Evolutionary conservation across 53 echinoderm and acorn worm genomes (phyloP).

Genomic region (Stichopus horrens): DNA sequence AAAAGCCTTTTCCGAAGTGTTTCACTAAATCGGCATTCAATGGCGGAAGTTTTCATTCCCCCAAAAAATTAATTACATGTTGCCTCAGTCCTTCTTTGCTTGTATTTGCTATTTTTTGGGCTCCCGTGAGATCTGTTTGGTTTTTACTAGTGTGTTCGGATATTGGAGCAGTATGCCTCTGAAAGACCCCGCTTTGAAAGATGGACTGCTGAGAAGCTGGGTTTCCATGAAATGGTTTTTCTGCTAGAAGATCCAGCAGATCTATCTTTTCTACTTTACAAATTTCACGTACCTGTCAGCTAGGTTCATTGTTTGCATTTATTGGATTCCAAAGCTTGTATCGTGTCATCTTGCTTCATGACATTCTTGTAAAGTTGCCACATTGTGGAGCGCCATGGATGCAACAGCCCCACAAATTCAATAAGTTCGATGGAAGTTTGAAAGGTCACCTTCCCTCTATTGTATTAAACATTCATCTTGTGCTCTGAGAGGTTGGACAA

Average conservation of each 20-base stretch:
- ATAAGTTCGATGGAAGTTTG: no score
- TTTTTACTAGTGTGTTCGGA: background rate
- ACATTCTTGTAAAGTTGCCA: no score
- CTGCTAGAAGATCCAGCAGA: background rate
- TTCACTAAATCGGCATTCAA: conserved; percentile 15
- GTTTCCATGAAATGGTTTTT: background rate
- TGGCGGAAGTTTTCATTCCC: conserved; percentile 35
- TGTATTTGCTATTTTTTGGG: conserved; percentile 1
- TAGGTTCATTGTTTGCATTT: no score
- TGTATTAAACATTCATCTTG: no score
- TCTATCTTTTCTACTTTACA: background rate
- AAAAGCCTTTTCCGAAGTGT: background rate
- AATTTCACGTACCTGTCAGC: no score
- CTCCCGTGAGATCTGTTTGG: conserved; percentile 1
- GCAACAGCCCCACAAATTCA: no score
- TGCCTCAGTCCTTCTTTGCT: background rate
- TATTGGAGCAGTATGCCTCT: background rate
- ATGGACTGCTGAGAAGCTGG: background rate
- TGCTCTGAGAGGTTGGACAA: no score
- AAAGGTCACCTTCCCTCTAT: no score
- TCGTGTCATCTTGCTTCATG: no score
- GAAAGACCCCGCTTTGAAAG: background rate
- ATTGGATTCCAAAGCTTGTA: no score
- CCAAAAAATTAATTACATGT: conserved; percentile 34
- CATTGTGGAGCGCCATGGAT: no score